These are phyloP conservation scores for Takifugu ocellatus DNA, from an alignment of 2,797 vertebrate species.

Conservation along the genomic window DNA sequence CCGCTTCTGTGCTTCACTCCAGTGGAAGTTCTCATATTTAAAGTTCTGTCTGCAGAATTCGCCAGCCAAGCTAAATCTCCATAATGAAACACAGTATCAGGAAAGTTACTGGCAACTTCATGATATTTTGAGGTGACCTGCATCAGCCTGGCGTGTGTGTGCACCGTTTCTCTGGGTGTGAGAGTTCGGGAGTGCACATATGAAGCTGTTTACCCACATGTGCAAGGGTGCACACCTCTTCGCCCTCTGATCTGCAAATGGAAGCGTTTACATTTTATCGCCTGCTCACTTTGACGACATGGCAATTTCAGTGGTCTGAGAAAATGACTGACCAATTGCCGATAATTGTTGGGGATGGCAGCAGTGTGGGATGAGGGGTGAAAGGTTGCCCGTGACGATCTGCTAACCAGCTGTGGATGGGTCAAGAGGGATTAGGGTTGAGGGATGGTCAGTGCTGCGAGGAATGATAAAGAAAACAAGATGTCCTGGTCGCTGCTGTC, in stretches of 20 bases:
- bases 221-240: conserved; percentile 33
- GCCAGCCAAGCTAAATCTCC: not conserved
- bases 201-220: conserved; percentile 43
- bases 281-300: conserved; percentile 70
- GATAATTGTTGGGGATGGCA: conserved; percentile 84
- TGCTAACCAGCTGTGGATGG: conserved; percentile 82
- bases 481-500: no score
- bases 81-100: not conserved
- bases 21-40: conserved; percentile 1
- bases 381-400: conserved; percentile 48
- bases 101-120: not conserved
- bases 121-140: not conserved
- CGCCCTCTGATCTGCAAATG: conserved; percentile 71
- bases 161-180: not conserved
- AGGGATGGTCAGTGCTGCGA: conserved; percentile 39
- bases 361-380: conserved; percentile 64
- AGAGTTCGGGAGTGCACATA: not conserved
- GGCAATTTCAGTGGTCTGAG: conserved; percentile 82
- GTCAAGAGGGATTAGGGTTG: conserved; percentile 73
- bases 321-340: conserved; percentile 90
- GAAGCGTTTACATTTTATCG: conserved; percentile 81
- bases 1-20: conserved; percentile 11
- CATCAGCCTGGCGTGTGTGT: not conserved
- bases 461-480: conserved; percentile 1
- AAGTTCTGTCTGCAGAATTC: conserved; percentile 3